Evolutionary conservation across 2,888 invertebrate genomes (phyloP).

Genomic region (Agrochola lota): DNA sequence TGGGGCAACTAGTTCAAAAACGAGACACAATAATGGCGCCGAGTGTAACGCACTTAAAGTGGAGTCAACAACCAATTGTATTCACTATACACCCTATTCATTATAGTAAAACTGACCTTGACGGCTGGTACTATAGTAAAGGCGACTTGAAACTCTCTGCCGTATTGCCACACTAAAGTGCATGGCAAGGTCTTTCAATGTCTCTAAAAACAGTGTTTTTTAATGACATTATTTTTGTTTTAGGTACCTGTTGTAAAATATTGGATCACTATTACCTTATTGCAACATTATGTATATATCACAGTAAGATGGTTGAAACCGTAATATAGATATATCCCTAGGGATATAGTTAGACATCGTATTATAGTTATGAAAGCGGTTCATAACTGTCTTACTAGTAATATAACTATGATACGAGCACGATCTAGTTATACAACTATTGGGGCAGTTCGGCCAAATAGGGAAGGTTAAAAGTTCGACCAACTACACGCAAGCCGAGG

Average conservation of each 20-base stretch:
- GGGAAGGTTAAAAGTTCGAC: no score
- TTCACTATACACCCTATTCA: conserved; percentile 20
- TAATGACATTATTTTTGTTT: background rate
- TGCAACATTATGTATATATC: background rate
- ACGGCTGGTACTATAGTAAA: background rate
- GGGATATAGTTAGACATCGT: no score
- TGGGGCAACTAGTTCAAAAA: background rate
- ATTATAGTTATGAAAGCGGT: no score
- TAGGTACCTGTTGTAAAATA: background rate
- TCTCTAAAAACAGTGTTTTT: conserved; percentile 1
- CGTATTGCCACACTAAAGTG: conserved; percentile 19
- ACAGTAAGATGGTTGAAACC: no score
- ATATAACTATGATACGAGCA: no score
- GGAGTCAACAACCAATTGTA: conserved; percentile 27
- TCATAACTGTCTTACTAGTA: no score
- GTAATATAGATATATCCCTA: no score
- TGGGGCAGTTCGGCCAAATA: no score
- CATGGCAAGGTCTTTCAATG: conserved; percentile 8
- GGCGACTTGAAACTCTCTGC: conserved; percentile 7
- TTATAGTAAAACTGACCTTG: conserved; percentile 53
- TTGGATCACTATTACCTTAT: background rate
- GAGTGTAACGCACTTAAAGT: conserved; percentile 3
- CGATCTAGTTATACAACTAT: no score
- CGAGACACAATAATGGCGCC: background rate
- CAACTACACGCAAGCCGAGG: no score